A percentile compares a stretch with the other conserved stretches of the same genome.
Conservation (phyloP, 2,797 vertebrate species). For the Enteromius unitaeniatus region DNA sequence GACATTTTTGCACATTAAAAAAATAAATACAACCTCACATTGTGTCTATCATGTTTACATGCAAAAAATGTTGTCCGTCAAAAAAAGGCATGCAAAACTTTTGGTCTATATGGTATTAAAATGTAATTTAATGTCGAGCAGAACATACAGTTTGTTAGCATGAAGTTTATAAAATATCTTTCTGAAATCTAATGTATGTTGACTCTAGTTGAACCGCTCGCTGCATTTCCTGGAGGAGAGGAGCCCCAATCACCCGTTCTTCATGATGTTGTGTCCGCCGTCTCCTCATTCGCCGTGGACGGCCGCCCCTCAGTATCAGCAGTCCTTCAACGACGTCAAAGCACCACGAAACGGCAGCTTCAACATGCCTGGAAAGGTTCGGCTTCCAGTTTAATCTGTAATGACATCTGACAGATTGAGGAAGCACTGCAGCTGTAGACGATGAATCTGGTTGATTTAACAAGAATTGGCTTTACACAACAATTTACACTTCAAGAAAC, state of each 20-base stretch:
- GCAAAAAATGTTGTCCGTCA: no score
- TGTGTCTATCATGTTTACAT: no score
- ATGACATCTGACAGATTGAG: background rate
- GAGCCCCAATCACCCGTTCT: conserved; percentile 76
- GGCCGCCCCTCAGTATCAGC: conserved; percentile 78
- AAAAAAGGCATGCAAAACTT: no score
- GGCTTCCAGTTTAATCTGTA: background rate
- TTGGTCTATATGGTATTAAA: background rate
- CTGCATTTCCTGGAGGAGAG: conserved; percentile 75
- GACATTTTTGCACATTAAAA: no score
- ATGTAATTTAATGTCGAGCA: background rate
- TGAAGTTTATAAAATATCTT: background rate
- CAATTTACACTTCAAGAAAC: background rate
- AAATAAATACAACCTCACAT: no score
- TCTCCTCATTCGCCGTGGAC: conserved; percentile 82
- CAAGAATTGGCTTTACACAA: background rate
- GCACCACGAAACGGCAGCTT: conserved; percentile 83
- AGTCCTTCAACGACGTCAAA: conserved; percentile 69
- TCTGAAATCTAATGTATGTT: background rate
- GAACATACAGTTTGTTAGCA: background rate
- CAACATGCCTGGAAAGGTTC: conserved; percentile 77
- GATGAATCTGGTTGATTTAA: background rate
- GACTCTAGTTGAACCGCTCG: conserved; percentile 74
- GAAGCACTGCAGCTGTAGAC: background rate
- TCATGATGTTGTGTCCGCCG: conserved; percentile 80